phyloP scores from a whole-genome alignment of 2,888 invertebrate species.

The Callinectes sapidus region DNA sequence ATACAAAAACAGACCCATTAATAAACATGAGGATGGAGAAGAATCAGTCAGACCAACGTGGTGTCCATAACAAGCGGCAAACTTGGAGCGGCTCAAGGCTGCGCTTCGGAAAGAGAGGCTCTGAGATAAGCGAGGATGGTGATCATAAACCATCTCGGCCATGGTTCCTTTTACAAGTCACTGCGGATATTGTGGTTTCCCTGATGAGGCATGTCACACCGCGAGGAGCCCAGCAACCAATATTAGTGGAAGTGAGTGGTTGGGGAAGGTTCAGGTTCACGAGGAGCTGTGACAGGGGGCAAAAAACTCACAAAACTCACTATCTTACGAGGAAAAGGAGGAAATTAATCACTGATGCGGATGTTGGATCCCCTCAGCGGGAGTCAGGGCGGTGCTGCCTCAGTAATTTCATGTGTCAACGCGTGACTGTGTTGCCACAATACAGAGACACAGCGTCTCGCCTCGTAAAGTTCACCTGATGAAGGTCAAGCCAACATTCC shows the following conservation, averaged over 20 bases:
- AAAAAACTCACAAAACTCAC: neutral
- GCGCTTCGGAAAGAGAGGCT: neutral
- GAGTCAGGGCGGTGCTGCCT: neutral
- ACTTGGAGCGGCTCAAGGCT: neutral
- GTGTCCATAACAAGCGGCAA: neutral
- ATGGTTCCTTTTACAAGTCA: neutral
- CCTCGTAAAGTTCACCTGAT: constrained; percentile 11
- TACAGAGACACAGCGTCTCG: neutral
- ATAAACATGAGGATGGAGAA: neutral
- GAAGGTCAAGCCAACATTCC: neutral
- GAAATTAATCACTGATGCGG: neutral
- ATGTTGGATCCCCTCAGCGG: neutral
- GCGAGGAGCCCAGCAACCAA: neutral
- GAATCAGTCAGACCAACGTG: neutral
- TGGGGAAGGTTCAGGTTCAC: neutral
- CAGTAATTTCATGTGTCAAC: neutral
- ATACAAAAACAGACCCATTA: neutral
- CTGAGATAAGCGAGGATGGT: neutral
- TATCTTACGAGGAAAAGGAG: neutral
- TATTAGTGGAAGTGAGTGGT: neutral
- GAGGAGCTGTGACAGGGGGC: neutral
- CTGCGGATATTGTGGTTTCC: neutral
- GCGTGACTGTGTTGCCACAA: neutral
- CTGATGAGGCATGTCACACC: neutral
- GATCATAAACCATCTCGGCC: neutral